Conservation (phyloP, 1,140 invertebrate genomes). For the Aricia agestis region DNA sequence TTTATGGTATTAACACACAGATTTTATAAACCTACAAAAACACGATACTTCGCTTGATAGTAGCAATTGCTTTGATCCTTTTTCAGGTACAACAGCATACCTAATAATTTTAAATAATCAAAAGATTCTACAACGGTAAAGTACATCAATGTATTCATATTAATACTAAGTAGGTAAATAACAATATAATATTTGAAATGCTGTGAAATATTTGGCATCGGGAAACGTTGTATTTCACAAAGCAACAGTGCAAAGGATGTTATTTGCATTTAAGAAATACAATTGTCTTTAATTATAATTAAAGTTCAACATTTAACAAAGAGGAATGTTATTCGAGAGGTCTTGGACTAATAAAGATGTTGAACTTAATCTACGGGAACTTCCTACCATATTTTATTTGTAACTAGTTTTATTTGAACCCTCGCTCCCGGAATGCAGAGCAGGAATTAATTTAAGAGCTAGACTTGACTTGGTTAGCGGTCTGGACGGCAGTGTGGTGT, state of each 20-base stretch:
- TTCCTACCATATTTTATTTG: conserved; percentile 26
- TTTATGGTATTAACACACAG: too few species aligned
- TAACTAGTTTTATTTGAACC: conserved; percentile 37
- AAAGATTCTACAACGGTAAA: too few species aligned
- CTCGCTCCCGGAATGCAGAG: conserved; percentile 23
- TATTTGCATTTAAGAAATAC: neutral
- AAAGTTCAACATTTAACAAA: conserved; percentile 13
- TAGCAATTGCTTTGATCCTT: too few species aligned
- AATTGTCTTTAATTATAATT: conserved; percentile 13
- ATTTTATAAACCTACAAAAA: too few species aligned
- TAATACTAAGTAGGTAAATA: too few species aligned
- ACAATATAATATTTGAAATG: too few species aligned
- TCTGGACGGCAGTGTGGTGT: conserved; percentile 4
- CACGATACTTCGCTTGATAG: too few species aligned
- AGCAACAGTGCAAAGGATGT: neutral
- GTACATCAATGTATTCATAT: too few species aligned
- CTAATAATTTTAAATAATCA: too few species aligned
- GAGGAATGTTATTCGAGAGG: conserved; percentile 5
- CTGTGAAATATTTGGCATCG: neutral
- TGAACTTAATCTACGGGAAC: conserved; percentile 16
- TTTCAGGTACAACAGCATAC: too few species aligned
- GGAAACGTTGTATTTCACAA: too few species aligned
- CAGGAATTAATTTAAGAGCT: conserved; percentile 32
- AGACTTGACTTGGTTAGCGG: conserved; percentile 32
- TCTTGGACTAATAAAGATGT: conserved; percentile 14